phyloP scores from a whole-genome alignment of 2,113 vertebrate genomes.

The Coptodon bakossiorum region DNA sequence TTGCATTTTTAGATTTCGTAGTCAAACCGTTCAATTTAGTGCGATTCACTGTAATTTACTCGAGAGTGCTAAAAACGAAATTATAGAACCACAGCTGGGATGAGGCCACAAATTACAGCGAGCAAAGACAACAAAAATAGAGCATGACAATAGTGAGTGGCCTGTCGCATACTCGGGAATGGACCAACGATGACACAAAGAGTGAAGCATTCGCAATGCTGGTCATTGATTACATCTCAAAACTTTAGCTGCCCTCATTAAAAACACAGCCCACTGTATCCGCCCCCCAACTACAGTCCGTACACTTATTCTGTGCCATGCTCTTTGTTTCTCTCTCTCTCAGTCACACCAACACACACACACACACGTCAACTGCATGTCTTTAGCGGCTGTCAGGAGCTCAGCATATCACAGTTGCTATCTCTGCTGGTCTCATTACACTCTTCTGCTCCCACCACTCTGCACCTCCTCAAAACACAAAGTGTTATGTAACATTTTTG shows the following conservation, averaged over 20 bases:
- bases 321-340: background rate
- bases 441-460: slow-evolving; percentile 1
- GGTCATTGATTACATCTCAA: slow-evolving; percentile 5
- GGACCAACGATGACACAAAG: slow-evolving; percentile 10
- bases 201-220: slow-evolving; percentile 31
- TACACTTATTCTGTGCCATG: background rate
- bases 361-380: background rate
- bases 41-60: slow-evolving; percentile 70
- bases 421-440: slow-evolving; percentile 36
- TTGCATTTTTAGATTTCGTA: slow-evolving; percentile 57
- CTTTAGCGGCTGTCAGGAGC: background rate
- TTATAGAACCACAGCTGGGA: slow-evolving; percentile 51
- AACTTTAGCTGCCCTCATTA: background rate
- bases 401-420: slow-evolving; percentile 18
- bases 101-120: slow-evolving; percentile 67
- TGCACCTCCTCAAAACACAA: slow-evolving; percentile 24
- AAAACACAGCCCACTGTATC: background rate
- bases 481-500: slow-evolving; percentile 49
- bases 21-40: slow-evolving; percentile 53
- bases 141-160: slow-evolving; percentile 51
- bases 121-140: slow-evolving; percentile 61
- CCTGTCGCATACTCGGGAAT: slow-evolving; percentile 25
- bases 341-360: background rate
- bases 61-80: slow-evolving; percentile 61
- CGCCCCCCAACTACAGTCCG: background rate